Percentiles rank a stretch among this genome's conserved stretches.
phyloP scores from a whole-genome alignment of 2,888 invertebrate species.

The Alcis repandata region DNA sequence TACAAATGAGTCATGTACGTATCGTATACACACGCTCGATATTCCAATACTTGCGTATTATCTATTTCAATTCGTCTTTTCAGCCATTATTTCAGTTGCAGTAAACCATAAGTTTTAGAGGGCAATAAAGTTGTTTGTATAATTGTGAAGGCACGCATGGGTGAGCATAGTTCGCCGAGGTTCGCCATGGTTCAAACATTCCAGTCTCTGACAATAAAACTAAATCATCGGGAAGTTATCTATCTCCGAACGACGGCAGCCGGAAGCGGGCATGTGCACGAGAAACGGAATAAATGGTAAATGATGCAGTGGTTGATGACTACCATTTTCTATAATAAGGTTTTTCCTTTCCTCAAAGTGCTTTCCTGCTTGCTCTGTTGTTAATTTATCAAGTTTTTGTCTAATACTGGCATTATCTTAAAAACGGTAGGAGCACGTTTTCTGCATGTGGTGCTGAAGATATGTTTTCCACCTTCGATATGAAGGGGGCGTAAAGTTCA shows the following conservation, averaged over 20 bases:
- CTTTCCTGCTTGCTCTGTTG: not conserved
- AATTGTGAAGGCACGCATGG: constrained; percentile 33
- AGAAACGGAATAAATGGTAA: constrained; percentile 75
- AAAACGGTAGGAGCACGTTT: not conserved
- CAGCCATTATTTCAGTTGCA: not conserved
- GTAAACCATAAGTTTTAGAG: constrained; percentile 29
- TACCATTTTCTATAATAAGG: constrained; percentile 63
- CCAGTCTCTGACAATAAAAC: constrained; percentile 84
- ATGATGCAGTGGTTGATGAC: constrained; percentile 72
- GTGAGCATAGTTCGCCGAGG: constrained; percentile 18
- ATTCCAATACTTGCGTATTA: too few species aligned
- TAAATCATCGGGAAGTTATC: constrained; percentile 86
- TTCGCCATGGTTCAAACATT: constrained; percentile 58
- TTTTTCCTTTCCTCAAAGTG: constrained; percentile 18
- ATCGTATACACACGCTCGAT: too few species aligned
- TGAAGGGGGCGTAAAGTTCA: constrained; percentile 26
- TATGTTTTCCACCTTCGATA: not conserved
- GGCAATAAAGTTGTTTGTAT: constrained; percentile 47
- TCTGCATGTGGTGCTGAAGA: not conserved
- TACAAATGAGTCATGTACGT: too few species aligned
- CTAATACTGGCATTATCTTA: not conserved
- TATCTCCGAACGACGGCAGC: constrained; percentile 72
- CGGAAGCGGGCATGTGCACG: constrained; percentile 75
- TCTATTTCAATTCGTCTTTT: not conserved
- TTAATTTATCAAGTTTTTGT: not conserved